phyloP scores from a whole-genome alignment of 2,113 vertebrate genomes.

The Mungos mungo region DNA sequence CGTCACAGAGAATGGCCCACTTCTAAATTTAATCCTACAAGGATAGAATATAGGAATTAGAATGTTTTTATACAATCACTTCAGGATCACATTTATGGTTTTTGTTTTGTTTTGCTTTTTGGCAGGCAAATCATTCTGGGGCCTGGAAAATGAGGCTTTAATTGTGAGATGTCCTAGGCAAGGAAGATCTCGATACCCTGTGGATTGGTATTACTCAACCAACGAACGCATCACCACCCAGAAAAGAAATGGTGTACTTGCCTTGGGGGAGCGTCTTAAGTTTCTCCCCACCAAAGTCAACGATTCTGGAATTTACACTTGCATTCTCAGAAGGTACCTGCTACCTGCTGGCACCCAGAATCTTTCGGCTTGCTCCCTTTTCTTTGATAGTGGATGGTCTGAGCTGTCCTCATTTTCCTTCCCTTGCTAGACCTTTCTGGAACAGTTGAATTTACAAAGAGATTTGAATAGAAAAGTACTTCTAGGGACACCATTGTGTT shows the following conservation, averaged over 20 bases:
- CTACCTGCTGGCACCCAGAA: too few species aligned
- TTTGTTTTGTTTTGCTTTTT: slow-evolving; percentile 7
- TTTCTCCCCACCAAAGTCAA: slow-evolving; percentile 80
- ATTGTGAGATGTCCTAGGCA: slow-evolving; percentile 70
- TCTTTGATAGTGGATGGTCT: background rate
- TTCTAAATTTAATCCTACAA: background rate
- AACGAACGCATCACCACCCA: slow-evolving; percentile 68
- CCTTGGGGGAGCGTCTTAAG: slow-evolving; percentile 70
- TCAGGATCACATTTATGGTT: background rate
- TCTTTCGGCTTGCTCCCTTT: background rate
- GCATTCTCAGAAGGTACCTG: slow-evolving; percentile 77
- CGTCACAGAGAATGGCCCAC: background rate
- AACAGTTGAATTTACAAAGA: background rate
- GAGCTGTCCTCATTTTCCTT: background rate
- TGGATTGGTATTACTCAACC: slow-evolving; percentile 73
- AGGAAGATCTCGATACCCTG: accelerated
- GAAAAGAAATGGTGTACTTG: slow-evolving; percentile 71
- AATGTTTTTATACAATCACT: background rate
- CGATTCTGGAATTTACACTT: slow-evolving; percentile 83
- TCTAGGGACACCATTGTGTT: background rate
- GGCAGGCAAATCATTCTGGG: slow-evolving; percentile 57
- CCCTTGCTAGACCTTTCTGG: background rate
- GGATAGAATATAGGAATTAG: background rate
- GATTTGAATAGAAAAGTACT: background rate
- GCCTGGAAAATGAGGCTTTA: slow-evolving; percentile 84